Base-by-base conservation (phyloP, 2,888 invertebrate genomes). In the Ophioninae sp. region DNA sequence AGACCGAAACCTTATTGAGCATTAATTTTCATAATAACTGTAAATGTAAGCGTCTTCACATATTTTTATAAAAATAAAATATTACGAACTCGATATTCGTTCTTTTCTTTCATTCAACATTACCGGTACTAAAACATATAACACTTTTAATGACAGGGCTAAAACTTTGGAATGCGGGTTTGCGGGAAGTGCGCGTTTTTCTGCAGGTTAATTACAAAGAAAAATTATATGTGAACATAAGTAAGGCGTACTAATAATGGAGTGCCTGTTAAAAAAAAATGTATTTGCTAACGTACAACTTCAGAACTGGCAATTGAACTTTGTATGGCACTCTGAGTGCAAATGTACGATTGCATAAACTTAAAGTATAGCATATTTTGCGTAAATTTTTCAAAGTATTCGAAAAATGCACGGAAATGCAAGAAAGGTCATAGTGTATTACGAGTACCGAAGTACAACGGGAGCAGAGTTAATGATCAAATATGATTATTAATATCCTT, bases 1-100 rank as follows among this genome's bases (percentile, higher is more conserved):
- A 50, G 75, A 21, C 81, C 86, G n/a, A 92, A 92, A 82, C 92
- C 92, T 7, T 92, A 92, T 81, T 92, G 82, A 89, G 85, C 23
- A 30, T 70, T 7, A 62, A 69, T 69, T 13, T 62, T 64, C 20
- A 41, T 17, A 64, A 30, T 6, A n/a, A 21, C 39, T 44, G 10
- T 77, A 77, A 69, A 69, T 68, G 59, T 68, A 61, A 59, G 20
- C 20, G 23, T 61, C 37, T 70, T 69, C 17, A 37, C 23, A 37
- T 37, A 62, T 70, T 69, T 69, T 62, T 62, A n/a, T 74, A 50
- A 23, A 74, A 50, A 64, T 64, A 76, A 7, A 76, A 44, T 57
- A 68, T 56, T 56, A 67, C 13, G 8, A 69, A 30, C 30, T 17
- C 8, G 6, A 56, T 59, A 57, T 44, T n/a, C n/a, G 41, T 7